Conservation (phyloP, 2,888 invertebrate species). For the Gisinianus flammeolus region DNA sequence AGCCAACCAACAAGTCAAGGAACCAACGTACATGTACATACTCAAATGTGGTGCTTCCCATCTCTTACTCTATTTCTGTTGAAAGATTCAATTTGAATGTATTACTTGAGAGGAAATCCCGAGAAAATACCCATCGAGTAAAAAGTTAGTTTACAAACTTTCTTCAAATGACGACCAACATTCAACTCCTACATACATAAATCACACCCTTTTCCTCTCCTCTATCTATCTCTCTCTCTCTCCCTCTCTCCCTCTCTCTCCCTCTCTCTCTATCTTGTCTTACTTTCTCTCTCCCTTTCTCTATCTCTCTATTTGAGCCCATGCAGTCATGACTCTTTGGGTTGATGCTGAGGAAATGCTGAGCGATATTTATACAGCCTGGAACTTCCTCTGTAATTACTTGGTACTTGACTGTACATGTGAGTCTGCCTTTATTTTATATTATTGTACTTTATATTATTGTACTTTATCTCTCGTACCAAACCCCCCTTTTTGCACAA, state of each 20-base stretch:
- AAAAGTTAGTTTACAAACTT: constrained; percentile 10
- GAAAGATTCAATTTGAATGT: constrained; percentile 14
- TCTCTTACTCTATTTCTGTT: neutral
- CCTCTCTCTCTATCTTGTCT: neutral
- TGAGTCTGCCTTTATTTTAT: too few species aligned
- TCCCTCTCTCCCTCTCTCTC: neutral
- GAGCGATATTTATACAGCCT: neutral
- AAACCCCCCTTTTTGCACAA: too few species aligned
- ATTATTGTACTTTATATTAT: too few species aligned
- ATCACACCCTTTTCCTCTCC: neutral
- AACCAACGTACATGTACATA: too few species aligned
- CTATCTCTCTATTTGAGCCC: neutral
- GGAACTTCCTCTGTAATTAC: too few species aligned
- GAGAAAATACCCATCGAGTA: constrained; percentile 11
- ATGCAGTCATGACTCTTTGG: neutral
- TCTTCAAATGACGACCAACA: constrained; percentile 4
- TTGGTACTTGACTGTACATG: too few species aligned
- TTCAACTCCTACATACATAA: constrained; percentile 1
- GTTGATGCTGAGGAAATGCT: neutral
- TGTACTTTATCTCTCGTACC: too few species aligned
- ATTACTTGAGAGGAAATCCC: neutral
- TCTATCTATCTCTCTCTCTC: neutral
- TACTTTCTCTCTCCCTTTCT: neutral
- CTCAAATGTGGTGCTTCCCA: neutral
- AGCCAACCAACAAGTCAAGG: too few species aligned